Evolutionary conservation across 2,113 vertebrate species (phyloP).

Genomic region (Himantopus leucocephalus): DNA sequence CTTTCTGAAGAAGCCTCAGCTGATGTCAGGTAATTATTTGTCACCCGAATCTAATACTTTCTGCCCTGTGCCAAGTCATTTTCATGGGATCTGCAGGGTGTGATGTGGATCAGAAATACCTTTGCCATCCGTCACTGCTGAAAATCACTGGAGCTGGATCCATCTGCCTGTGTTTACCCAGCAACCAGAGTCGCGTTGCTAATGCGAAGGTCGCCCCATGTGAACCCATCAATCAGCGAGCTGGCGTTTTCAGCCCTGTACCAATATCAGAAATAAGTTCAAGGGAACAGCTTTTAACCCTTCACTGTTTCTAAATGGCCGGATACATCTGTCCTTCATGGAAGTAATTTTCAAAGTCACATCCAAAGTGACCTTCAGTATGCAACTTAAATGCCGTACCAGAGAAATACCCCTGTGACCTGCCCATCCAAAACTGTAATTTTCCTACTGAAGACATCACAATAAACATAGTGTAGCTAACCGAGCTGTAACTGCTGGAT

Average conservation of each 20-base stretch:
- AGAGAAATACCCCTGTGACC: neutral
- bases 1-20: constrained; percentile 76
- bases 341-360: neutral
- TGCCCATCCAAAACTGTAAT: neutral
- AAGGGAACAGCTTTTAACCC: constrained; percentile 35
- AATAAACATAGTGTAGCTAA: neutral
- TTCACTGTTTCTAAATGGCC: neutral
- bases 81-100: constrained; percentile 68
- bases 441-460: neutral
- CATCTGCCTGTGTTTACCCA: constrained; percentile 87
- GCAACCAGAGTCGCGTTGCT: constrained; percentile 85
- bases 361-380: neutral
- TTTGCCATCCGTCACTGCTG: constrained; percentile 69
- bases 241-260: constrained; percentile 4
- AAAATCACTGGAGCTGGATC: constrained; percentile 74
- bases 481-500: neutral
- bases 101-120: constrained; percentile 72
- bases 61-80: constrained; percentile 78
- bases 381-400: accelerated
- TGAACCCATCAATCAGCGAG: constrained; percentile 84
- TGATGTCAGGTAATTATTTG: constrained; percentile 87
- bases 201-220: constrained; percentile 78
- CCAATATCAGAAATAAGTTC: constrained; percentile 12
- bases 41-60: constrained; percentile 85
- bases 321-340: neutral